A percentile compares a stretch with the other conserved stretches of the same genome.
phyloP scores from a whole-genome alignment of 2,888 invertebrate species.

The Phorcus lineatus region DNA sequence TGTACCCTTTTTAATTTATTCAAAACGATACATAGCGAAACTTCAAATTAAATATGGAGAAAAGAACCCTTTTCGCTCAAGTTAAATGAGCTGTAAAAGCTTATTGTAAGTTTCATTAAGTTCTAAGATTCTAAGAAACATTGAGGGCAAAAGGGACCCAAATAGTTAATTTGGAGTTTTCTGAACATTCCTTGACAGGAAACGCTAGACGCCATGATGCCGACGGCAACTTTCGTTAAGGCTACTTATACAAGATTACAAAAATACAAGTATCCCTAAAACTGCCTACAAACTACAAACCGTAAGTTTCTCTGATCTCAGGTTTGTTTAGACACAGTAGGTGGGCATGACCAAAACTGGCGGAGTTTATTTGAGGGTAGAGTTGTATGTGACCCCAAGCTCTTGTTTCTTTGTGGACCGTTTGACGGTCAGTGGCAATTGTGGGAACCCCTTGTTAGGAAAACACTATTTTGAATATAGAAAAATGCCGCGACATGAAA shows the following conservation, averaged over 20 bases:
- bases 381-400: neutral
- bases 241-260: slow-evolving; percentile 22
- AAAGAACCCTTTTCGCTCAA: no score
- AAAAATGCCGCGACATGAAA: neutral
- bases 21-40: no score
- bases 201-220: neutral
- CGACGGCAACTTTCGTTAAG: neutral
- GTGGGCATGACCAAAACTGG: neutral
- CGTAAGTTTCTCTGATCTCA: neutral
- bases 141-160: no score
- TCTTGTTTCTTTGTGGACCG: neutral
- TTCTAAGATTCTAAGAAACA: no score
- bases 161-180: neutral
- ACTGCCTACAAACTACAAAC: neutral
- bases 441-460: slow-evolving; percentile 7
- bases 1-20: no score
- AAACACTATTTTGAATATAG: slow-evolving; percentile 1
- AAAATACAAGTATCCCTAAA: slow-evolving; percentile 9
- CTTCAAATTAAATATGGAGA: no score
- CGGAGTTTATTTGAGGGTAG: neutral
- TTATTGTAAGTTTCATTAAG: no score
- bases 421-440: slow-evolving; percentile 10
- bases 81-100: no score
- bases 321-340: slow-evolving; percentile 21
- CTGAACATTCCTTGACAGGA: neutral